phyloP scores from a whole-genome alignment of 2,797 vertebrate genomes.

The Cetoscarus ocellatus region DNA sequence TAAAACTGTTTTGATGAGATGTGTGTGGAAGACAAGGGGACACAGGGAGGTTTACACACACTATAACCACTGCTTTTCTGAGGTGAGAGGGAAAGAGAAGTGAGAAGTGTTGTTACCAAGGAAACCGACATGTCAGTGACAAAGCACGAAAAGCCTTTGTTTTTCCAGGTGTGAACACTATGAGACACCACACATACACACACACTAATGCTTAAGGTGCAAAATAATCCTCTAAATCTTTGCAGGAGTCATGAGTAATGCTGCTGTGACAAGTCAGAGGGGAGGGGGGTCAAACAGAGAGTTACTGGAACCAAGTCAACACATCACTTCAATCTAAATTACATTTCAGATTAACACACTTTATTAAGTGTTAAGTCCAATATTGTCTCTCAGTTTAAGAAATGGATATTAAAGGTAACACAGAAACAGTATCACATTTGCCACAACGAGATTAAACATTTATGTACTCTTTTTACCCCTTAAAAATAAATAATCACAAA shows the following conservation, averaged over 20 bases:
- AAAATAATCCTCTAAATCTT: constrained; percentile 7
- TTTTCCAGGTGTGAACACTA: constrained; percentile 44
- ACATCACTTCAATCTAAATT: too few species aligned
- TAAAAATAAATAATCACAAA: too few species aligned
- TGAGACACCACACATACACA: constrained; percentile 13
- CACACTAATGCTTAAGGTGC: neutral
- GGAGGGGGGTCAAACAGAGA: neutral
- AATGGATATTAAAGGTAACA: too few species aligned
- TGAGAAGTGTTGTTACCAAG: constrained; percentile 69
- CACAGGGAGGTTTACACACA: neutral
- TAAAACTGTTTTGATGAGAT: too few species aligned
- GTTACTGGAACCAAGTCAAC: too few species aligned
- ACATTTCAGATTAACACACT: too few species aligned
- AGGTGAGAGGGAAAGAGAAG: constrained; percentile 44
- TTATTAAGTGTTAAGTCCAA: too few species aligned
- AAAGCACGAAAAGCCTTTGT: constrained; percentile 29
- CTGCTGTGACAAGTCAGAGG: neutral
- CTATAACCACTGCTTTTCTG: constrained; percentile 36
- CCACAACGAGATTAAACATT: too few species aligned
- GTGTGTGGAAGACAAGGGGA: neutral
- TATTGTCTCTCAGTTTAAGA: too few species aligned
- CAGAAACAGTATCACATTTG: too few species aligned
- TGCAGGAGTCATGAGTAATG: neutral
- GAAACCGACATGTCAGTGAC: constrained; percentile 54
- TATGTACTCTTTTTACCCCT: too few species aligned